Evolutionary conservation across 2,797 vertebrate species (phyloP).

Genomic region (Sebastiscus albofasciatus): DNA sequence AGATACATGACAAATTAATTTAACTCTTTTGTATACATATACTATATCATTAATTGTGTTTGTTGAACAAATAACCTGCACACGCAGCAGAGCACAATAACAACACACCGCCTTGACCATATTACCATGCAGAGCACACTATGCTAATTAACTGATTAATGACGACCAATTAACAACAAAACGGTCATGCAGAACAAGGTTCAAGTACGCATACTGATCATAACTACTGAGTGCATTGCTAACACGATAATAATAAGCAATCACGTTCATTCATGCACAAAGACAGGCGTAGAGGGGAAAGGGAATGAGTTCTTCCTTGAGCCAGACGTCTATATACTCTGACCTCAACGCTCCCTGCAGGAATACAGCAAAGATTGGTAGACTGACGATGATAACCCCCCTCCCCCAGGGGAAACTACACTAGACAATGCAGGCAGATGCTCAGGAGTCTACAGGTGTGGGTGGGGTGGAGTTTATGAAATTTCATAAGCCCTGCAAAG

Average conservation of each 20-base stretch:
- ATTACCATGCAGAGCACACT: slow-evolving; percentile 7
- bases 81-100: background rate
- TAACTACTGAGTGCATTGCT: background rate
- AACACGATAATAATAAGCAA: background rate
- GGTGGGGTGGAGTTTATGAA: background rate
- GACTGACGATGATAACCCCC: background rate
- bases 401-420: background rate
- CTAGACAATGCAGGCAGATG: background rate
- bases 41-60: background rate
- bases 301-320: background rate
- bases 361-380: background rate
- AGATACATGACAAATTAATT: background rate
- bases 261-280: background rate
- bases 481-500: background rate
- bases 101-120: background rate
- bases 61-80: background rate
- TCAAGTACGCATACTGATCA: background rate
- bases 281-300: background rate
- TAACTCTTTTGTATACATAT: background rate
- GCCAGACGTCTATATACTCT: background rate
- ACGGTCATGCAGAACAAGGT: background rate
- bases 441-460: background rate
- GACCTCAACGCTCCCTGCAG: background rate
- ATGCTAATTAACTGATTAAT: slow-evolving; percentile 17
- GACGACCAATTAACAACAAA: slow-evolving; percentile 13